Percentiles rank a stretch among this genome's conserved stretches.
phyloP scores from a whole-genome alignment of 2,888 invertebrate species.

The Tenodera sinensis region DNA sequence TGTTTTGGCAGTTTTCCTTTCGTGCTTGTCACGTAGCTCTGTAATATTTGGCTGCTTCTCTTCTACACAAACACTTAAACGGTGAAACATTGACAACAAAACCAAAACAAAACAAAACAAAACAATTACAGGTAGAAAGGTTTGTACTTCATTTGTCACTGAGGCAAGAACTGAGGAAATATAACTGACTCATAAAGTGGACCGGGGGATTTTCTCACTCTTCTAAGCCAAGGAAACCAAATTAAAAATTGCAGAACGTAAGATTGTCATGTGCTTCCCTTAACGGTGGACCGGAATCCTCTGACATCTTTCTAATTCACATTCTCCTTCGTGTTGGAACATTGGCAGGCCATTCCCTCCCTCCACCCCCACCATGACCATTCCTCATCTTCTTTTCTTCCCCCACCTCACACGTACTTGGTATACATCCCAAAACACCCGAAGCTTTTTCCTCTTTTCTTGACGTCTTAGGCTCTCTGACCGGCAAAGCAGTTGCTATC shows the following conservation, averaged over 20 bases:
- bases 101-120: neutral
- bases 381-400: neutral
- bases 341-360: neutral
- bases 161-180: neutral
- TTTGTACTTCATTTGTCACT: neutral
- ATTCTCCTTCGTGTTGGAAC: neutral
- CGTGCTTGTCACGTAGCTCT: neutral
- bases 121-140: neutral
- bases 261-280: neutral
- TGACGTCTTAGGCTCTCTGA: neutral
- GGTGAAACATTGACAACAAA: no score
- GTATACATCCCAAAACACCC: neutral
- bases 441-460: neutral
- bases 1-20: neutral
- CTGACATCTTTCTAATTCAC: neutral
- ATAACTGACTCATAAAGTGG: neutral
- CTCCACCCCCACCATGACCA: neutral
- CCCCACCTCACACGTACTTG: neutral
- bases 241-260: neutral
- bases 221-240: neutral
- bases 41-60: neutral
- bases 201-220: neutral
- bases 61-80: neutral
- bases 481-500: neutral
- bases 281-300: neutral